These are phyloP conservation scores for Plecotus auritus DNA, from an alignment of 2,113 vertebrate genomes.

Conservation along the genomic window DNA sequence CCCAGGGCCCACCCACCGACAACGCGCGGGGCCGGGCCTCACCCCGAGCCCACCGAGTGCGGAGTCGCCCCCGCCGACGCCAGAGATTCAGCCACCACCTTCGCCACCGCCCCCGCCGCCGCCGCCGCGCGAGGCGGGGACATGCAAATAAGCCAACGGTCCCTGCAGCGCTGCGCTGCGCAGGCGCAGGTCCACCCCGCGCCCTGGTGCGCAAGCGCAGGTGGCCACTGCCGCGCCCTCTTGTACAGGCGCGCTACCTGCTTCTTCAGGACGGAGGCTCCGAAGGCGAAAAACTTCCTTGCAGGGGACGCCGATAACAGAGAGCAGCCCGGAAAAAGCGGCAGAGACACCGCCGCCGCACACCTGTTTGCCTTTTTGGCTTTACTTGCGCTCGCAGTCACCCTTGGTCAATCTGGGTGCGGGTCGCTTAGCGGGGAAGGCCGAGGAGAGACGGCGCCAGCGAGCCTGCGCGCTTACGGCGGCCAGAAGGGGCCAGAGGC, in stretches of 20 bases:
- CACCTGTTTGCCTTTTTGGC: neutral
- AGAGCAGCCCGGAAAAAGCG: neutral
- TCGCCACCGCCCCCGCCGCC: neutral
- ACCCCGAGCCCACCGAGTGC: slow-evolving; percentile 45
- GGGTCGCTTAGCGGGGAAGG: too few species aligned
- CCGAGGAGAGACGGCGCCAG: neutral
- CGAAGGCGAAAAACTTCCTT: neutral
- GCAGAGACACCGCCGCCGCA: neutral
- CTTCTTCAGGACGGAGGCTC: neutral
- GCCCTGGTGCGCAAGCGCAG: neutral
- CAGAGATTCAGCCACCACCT: neutral
- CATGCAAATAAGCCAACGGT: slow-evolving; percentile 73
- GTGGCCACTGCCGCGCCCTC: neutral
- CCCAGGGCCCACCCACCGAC: neutral
- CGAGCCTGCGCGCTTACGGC: slow-evolving; percentile 58
- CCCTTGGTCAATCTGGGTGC: neutral
- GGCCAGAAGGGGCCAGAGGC: slow-evolving; percentile 1
- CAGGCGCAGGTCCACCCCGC: slow-evolving; percentile 41
- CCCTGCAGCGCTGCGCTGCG: slow-evolving; percentile 58
- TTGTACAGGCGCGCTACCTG: neutral
- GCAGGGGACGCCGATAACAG: too few species aligned
- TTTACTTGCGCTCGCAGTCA: neutral
- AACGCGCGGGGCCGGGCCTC: neutral
- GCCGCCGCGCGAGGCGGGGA: slow-evolving; percentile 61
- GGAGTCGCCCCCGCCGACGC: neutral